A percentile compares a stretch with the other conserved stretches of the same genome.
These are phyloP conservation scores for Margarornis squamiger DNA, from an alignment of 2,797 vertebrate species.

Conservation along the genomic window DNA sequence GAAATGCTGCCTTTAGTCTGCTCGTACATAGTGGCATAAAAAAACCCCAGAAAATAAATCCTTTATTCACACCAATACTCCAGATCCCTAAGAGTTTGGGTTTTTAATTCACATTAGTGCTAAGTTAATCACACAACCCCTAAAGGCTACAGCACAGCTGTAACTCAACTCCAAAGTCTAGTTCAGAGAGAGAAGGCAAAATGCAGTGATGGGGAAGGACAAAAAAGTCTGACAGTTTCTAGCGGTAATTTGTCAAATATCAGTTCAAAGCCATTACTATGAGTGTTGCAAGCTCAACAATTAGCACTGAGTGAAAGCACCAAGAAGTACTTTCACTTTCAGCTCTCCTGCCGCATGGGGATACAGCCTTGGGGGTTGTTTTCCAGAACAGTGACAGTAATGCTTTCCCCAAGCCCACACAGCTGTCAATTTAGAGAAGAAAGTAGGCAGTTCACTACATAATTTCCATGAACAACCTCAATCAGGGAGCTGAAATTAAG, in stretches of 20 bases:
- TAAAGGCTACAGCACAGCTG: background rate
- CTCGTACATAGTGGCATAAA: background rate
- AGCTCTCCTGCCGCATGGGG: conserved; percentile 31
- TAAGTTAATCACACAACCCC: background rate
- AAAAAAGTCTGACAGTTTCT: background rate
- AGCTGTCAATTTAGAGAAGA: conserved; percentile 59
- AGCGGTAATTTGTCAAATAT: conserved; percentile 20
- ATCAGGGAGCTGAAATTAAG: conserved; percentile 37
- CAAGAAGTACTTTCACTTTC: conserved; percentile 31
- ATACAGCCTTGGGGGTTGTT: conserved; percentile 52
- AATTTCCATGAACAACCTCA: conserved; percentile 44
- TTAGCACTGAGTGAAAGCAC: conserved; percentile 53
- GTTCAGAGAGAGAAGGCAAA: background rate
- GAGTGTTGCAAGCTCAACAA: conserved; percentile 47
- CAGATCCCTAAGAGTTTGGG: background rate
- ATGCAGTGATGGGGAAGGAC: background rate
- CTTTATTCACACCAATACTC: background rate
- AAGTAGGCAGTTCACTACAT: conserved; percentile 51
- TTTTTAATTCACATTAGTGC: background rate
- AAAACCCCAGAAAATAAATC: background rate
- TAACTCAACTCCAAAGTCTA: background rate
- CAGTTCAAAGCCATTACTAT: conserved; percentile 44
- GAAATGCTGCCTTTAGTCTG: background rate
- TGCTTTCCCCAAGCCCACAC: conserved; percentile 66
- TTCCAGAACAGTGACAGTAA: conserved; percentile 58